Conservation (phyloP, 2,888 invertebrate genomes). For the Scrobipalpa atriplicella region DNA sequence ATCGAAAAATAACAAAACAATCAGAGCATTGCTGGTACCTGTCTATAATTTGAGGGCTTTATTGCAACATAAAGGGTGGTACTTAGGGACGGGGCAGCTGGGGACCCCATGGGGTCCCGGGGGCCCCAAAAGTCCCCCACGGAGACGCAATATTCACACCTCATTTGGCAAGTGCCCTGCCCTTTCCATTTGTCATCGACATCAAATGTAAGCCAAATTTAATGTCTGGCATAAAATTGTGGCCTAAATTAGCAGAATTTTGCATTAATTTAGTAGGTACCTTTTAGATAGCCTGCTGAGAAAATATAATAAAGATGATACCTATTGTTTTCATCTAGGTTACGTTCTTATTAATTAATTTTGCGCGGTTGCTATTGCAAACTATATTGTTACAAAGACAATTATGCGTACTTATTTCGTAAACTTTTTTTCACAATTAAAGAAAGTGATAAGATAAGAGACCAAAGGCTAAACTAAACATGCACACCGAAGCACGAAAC, state of each 20-base stretch:
- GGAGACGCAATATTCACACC: conserved; percentile 80
- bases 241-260: conserved; percentile 52
- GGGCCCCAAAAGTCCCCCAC: conserved; percentile 56
- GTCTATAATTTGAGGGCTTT: conserved; percentile 67
- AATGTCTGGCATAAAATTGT: conserved; percentile 43
- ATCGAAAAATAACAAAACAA: conserved; percentile 48
- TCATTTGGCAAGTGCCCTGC: conserved; percentile 71
- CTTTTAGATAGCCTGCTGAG: not conserved
- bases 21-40: conserved; percentile 62
- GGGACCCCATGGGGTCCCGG: conserved; percentile 59
- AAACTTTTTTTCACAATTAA: too few species aligned
- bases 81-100: conserved; percentile 60
- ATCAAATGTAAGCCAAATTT: conserved; percentile 57
- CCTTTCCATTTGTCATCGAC: conserved; percentile 32
- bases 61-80: conserved; percentile 59
- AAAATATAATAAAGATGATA: too few species aligned
- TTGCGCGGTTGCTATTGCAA: too few species aligned
- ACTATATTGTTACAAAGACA: too few species aligned
- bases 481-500: not conserved
- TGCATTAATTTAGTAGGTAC: conserved; percentile 18
- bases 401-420: too few species aligned
- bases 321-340: not conserved
- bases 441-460: not conserved
- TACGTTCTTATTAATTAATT: too few species aligned
- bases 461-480: not conserved